Percentiles rank a stretch among this genome's conserved stretches.
Evolutionary conservation across 2,797 vertebrate genomes (phyloP).

Genomic region (Rhinichthys osculus): DNA sequence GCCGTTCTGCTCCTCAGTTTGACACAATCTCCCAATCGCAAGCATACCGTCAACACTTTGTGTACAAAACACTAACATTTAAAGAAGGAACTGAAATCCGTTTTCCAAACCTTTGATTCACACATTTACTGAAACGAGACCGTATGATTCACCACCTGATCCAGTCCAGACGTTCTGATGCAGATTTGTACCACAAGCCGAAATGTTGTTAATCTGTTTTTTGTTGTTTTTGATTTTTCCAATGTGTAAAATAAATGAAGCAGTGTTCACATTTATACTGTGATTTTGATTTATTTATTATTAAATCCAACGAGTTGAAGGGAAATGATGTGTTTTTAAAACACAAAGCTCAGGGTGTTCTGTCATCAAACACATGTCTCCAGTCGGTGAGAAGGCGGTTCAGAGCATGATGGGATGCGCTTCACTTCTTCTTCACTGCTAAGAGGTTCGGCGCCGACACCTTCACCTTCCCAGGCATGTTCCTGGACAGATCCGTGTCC

Average conservation of each 20-base stretch:
- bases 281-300: not conserved
- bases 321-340: slow-evolving; percentile 60
- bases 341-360: not conserved
- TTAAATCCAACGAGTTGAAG: not conserved
- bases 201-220: not conserved
- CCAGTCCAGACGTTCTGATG: not conserved
- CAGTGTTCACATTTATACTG: not conserved
- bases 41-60: not conserved
- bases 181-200: not conserved
- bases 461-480: slow-evolving; percentile 97
- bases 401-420: not conserved
- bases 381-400: not conserved
- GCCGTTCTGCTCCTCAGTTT: too few relatives aligned
- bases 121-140: not conserved
- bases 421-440: slow-evolving; percentile 88
- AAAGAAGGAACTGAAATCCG: not conserved
- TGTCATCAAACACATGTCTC: not conserved
- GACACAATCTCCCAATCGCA: too few relatives aligned
- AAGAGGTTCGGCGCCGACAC: slow-evolving; percentile 95
- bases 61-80: not conserved
- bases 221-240: not conserved
- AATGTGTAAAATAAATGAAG: slow-evolving; percentile 20
- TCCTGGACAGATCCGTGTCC: slow-evolving; percentile 94
- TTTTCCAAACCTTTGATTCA: not conserved
- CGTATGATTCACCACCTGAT: not conserved